Conservation (phyloP, 1,140 invertebrate genomes). For the Drosophila santomea region DNA sequence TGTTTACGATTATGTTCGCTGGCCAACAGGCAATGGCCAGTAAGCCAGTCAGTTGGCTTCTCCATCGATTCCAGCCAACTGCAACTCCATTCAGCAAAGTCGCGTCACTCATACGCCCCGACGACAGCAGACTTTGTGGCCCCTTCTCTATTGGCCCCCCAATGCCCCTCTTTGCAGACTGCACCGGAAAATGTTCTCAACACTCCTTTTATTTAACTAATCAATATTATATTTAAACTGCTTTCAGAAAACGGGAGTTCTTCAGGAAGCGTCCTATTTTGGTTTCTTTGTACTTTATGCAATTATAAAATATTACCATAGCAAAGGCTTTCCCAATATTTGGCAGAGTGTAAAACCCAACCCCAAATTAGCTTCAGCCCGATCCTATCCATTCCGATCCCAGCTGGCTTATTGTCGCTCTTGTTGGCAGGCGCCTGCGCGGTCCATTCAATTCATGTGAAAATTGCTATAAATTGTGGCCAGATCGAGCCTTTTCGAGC, state of each 20-base stretch:
- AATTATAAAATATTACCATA: too few species aligned
- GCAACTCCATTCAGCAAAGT: slow-evolving; percentile 23
- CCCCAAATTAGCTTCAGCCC: slow-evolving; percentile 21
- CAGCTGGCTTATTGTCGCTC: slow-evolving; percentile 42
- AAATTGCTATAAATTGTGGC: slow-evolving; percentile 78
- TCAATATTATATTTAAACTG: too few species aligned
- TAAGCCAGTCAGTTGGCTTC: slow-evolving; percentile 27
- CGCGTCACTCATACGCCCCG: slow-evolving; percentile 82
- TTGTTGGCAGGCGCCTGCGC: slow-evolving; percentile 68
- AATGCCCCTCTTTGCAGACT: slow-evolving; percentile 19
- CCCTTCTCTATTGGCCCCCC: slow-evolving; percentile 41
- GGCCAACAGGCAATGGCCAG: slow-evolving; percentile 74
- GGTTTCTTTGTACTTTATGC: not conserved
- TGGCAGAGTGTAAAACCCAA: slow-evolving; percentile 8
- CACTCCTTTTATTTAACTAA: not conserved
- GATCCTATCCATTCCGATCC: slow-evolving; percentile 14
- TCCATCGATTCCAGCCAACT: slow-evolving; percentile 1
- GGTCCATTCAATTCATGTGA: slow-evolving; percentile 74
- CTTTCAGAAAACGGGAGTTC: not conserved
- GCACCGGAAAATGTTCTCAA: slow-evolving; percentile 8
- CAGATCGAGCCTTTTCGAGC: slow-evolving; percentile 36
- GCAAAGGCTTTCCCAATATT: not conserved
- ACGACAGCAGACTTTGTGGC: slow-evolving; percentile 73
- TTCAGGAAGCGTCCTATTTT: not conserved
- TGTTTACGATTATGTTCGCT: slow-evolving; percentile 83